phyloP scores from a whole-genome alignment of 2,888 invertebrate genomes.

The Cylloceria caligata region DNA sequence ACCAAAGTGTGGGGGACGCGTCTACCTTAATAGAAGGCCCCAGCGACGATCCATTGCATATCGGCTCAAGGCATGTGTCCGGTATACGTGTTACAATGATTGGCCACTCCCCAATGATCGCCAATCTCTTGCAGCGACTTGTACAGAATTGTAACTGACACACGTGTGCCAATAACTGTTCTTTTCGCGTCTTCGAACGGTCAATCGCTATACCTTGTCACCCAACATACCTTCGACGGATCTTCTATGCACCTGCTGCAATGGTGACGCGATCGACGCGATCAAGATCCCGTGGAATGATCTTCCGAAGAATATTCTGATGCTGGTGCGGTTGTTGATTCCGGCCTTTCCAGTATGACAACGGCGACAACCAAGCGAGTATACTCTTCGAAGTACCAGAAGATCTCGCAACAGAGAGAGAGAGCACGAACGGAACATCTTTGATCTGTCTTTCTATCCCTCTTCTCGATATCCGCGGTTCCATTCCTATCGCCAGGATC shows the following conservation, averaged over 20 bases:
- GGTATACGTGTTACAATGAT: slow-evolving; percentile 4
- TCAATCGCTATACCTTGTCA: background rate
- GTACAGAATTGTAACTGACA: too few relatives aligned
- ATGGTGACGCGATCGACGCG: slow-evolving; percentile 20
- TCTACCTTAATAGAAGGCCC: slow-evolving; percentile 69
- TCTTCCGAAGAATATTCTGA: slow-evolving; percentile 21
- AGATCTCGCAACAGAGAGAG: background rate
- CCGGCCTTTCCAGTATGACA: background rate
- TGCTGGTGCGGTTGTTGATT: background rate
- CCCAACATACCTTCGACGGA: background rate
- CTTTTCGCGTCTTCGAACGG: too few relatives aligned
- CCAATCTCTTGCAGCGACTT: background rate
- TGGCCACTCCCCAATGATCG: background rate
- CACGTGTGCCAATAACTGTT: background rate
- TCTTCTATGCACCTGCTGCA: slow-evolving; percentile 15
- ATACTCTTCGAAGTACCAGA: slow-evolving; percentile 15
- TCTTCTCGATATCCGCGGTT: slow-evolving; percentile 41
- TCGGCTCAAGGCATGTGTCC: background rate
- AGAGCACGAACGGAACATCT: slow-evolving; percentile 40
- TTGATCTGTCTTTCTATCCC: slow-evolving; percentile 43
- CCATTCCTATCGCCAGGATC: slow-evolving; percentile 38
- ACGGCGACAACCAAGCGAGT: background rate
- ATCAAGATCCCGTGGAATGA: slow-evolving; percentile 41
- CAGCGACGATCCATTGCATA: slow-evolving; percentile 58
- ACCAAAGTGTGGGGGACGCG: slow-evolving; percentile 53